Evolutionary conservation across 2,888 invertebrate genomes (phyloP), one percentile per base, ranked within the genome.

Genomic region (Noctua pronuba): DNA sequence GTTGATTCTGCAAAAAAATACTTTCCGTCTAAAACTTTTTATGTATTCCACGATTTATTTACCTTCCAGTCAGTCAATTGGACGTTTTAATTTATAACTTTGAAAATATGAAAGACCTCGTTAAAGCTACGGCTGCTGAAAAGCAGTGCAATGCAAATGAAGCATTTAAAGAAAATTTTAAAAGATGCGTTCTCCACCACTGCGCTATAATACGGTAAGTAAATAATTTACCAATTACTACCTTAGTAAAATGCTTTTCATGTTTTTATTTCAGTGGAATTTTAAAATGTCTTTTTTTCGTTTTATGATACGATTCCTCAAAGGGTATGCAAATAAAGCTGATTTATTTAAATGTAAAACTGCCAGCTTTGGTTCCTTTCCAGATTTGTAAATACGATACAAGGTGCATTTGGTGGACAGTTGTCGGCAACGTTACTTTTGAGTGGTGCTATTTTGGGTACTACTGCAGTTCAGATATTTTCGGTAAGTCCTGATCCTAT

Each of bases 71-170:
- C 79, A 91, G 93, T 82, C 94, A 94, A 91, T 92, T 94, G 90
- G 93, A 94, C 82, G 88, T 94, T 89, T 91, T 94, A 92, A 92
- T 92, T 88, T 89, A 92, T 87, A 94, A 93, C 85, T 89, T 94
- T 81, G 90, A 93, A 90, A 93, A 94, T 89, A 93, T 94, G 89
- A 91, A 92, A 87, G 88, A 89, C 68, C 88, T 92, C 77, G 87
- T 93, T 86, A 91, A 91, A 83, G 77, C 77, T 24, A 87, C 86
- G 60, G 90, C 82, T 62, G 75, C 72, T 86, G 90, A 92, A 88
- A 91, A 68, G 79, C 86, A 86, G 28, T 92, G 91, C 79, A 87
- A 88, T 80, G 90, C 89, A 88, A 90, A 92, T 72, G 92, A 93
- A 84, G 93, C 92, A 62, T 94, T 93, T 79, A 89, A 89, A 80